These are phyloP conservation scores for Syngnathus typhle DNA, from an alignment of 2,113 vertebrate species.

Conservation along the genomic window DNA sequence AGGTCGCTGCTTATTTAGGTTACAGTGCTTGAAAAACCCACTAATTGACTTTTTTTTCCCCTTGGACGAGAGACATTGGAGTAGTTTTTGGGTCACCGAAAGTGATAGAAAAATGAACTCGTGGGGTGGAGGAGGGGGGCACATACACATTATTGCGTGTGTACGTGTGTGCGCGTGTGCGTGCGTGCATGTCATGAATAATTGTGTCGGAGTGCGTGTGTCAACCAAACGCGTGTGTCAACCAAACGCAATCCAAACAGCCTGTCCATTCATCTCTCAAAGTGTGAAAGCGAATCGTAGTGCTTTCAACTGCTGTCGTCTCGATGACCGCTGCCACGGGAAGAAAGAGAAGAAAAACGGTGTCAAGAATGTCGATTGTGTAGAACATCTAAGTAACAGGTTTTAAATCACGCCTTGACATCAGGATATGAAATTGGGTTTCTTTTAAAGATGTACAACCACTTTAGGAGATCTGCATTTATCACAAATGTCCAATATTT, in stretches of 20 bases:
- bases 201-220: too few relatives aligned
- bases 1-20: slow-evolving; percentile 18
- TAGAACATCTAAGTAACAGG: background rate
- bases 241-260: slow-evolving; percentile 8
- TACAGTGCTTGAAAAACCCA: slow-evolving; percentile 7
- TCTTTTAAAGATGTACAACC: too few relatives aligned
- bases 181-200: too few relatives aligned
- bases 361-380: background rate
- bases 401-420: background rate
- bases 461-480: too few relatives aligned
- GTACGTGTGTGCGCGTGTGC: too few relatives aligned
- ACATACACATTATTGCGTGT: background rate
- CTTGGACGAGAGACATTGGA: background rate
- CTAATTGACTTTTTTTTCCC: background rate
- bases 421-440: background rate
- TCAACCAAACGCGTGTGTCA: background rate
- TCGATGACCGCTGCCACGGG: slow-evolving; percentile 19
- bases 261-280: slow-evolving; percentile 31
- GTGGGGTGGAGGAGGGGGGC: slow-evolving; percentile 7
- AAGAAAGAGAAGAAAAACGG: background rate
- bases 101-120: slow-evolving; percentile 11
- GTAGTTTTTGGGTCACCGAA: slow-evolving; percentile 37
- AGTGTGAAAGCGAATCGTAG: slow-evolving; percentile 13
- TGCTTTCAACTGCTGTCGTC: slow-evolving; percentile 21
- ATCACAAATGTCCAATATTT: too few relatives aligned